Conservation (phyloP, 2,888 invertebrate genomes). For the Drosophila prolongata region DNA sequence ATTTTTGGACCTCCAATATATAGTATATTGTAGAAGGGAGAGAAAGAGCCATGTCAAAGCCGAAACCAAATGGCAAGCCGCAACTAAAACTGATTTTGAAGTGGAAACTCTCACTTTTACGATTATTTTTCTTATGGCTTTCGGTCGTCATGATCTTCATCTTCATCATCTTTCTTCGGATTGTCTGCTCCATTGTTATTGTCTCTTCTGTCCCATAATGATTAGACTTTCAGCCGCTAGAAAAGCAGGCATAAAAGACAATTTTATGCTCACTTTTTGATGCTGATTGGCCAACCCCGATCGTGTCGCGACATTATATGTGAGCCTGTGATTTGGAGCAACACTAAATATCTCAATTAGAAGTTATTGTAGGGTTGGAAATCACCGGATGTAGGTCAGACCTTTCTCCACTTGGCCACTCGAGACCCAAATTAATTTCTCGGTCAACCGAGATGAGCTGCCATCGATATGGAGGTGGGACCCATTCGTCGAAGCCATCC, state of each 20-base stretch:
- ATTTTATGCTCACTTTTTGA: slow-evolving; percentile 76
- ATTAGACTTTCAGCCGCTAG: slow-evolving; percentile 71
- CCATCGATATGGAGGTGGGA: slow-evolving; percentile 37
- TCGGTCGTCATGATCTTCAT: slow-evolving; percentile 63
- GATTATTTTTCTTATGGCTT: slow-evolving; percentile 76
- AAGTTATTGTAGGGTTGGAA: slow-evolving; percentile 59
- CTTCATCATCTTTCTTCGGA: slow-evolving; percentile 30
- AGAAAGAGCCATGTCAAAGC: slow-evolving; percentile 34
- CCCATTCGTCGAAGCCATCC: slow-evolving; percentile 16
- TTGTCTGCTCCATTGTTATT: slow-evolving; percentile 58
- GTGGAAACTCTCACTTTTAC: slow-evolving; percentile 81
- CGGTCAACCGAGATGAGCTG: slow-evolving; percentile 41
- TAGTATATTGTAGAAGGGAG: slow-evolving; percentile 27
- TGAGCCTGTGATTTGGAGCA: slow-evolving; percentile 66
- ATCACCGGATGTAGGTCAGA: slow-evolving; percentile 64
- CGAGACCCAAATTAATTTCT: slow-evolving; percentile 50
- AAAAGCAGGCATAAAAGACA: slow-evolving; percentile 72
- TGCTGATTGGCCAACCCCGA: slow-evolving; percentile 63
- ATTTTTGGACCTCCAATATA: slow-evolving; percentile 6
- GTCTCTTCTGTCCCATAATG: slow-evolving; percentile 68
- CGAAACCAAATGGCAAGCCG: slow-evolving; percentile 44
- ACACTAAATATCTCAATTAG: slow-evolving; percentile 78
- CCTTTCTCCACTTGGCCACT: slow-evolving; percentile 60
- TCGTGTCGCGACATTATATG: slow-evolving; percentile 60
- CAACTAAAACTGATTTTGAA: slow-evolving; percentile 65